Base-by-base conservation (phyloP, 1,140 invertebrate species). In the Brachystomella parvula region DNA sequence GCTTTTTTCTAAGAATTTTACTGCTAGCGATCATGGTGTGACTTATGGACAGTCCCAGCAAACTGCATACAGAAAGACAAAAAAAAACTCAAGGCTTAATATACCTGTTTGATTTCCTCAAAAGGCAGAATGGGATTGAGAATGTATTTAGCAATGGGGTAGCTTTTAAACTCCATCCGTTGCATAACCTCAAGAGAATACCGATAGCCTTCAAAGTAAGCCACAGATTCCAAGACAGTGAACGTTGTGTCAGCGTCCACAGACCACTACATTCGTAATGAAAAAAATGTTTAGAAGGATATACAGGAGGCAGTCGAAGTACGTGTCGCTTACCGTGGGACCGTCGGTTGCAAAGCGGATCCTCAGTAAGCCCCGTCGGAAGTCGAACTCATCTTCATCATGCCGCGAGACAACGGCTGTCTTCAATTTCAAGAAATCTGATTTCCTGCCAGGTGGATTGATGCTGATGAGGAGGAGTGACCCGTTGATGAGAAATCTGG, bases 151-250 rank as follows among this genome's bases (percentile, higher is more conserved):
- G 3, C 3, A 26, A 59, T 6, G 26, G 26, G 26, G 3, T 12
- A 31, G 9, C 30, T 59, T 12, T 3, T 29, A 28, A 59, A 31
- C 15, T 26, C 30, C 29, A 9, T 12, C 3, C 9, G 15, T 31
- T 59, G 57, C 30, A 59, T 6, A 31, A 9, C 30, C 3, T 59
- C 30, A 9, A 59, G 57, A 31, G 83, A 12, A 53, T 57, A 83
- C 53, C 80, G 79, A 73, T 88, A 88, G 0, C 86, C 84, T 73
- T 87, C 84, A 75, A 85, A 88, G 72, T 86, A 88, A 15, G 85
- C 82, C 63, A 82, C 82, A 32, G 82, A 82, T 75, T 87, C 84
- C 24, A 86, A 80, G 85, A 89, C 84, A 1, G 82, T 75, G 66
- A 82, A 83, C 33, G 44, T 61, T 3, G n/a, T 57, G 21, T 32